Evolutionary conservation across 2,797 vertebrate species (phyloP).

Genomic region (Onychomys arenicola): DNA sequence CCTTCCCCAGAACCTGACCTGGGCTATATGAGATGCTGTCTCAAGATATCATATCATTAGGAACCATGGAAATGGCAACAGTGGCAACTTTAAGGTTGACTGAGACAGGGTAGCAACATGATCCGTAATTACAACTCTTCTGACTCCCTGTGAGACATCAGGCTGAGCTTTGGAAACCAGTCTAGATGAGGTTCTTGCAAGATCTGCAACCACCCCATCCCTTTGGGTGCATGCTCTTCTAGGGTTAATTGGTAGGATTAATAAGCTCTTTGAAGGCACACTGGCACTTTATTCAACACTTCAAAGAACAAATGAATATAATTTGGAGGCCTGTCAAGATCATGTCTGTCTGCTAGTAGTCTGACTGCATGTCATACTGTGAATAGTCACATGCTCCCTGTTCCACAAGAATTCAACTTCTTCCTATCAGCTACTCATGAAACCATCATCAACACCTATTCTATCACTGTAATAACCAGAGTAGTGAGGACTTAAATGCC

Average conservation of each 20-base stretch:
- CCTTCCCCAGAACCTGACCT: background rate
- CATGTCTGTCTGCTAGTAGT: slow-evolving; percentile 1
- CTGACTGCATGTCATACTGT: background rate
- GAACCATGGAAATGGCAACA: background rate
- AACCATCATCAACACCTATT: background rate
- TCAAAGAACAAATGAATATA: slow-evolving; percentile 33
- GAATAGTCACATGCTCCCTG: background rate
- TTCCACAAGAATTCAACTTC: background rate
- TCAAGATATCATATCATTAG: background rate
- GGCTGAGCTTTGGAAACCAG: background rate
- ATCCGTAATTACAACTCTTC: background rate
- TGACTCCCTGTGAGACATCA: background rate
- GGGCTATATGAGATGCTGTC: background rate
- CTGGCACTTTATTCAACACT: background rate
- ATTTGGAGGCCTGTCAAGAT: slow-evolving; percentile 49
- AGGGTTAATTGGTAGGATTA: background rate
- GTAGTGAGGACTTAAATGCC: background rate
- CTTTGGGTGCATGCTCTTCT: background rate
- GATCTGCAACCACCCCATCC: background rate
- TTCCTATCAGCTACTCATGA: background rate
- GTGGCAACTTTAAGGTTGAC: background rate
- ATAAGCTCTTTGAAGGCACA: background rate
- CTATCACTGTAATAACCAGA: background rate
- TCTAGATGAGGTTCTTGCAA: background rate
- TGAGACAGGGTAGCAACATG: background rate